Percentiles rank a stretch among this genome's conserved stretches.
Conservation (phyloP, 2,113 vertebrate species). For the Lophotis ruficrista region DNA sequence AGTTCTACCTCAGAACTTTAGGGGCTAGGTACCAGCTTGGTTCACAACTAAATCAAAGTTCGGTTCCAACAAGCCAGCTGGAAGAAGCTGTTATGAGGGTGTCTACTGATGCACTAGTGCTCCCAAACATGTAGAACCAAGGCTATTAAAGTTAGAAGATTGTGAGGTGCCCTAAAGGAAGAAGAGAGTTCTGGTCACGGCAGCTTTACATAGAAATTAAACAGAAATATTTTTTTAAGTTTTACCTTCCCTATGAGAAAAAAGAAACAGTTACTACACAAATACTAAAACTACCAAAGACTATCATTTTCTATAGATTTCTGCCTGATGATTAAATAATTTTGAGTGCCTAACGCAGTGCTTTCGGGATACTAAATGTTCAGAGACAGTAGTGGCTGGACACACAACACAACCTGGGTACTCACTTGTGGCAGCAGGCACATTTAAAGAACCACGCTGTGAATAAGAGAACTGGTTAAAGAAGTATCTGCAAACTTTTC, state of each 20-base stretch:
- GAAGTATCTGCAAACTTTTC: neutral
- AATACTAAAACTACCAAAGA: neutral
- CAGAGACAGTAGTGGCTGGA: accelerated
- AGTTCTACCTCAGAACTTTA: neutral
- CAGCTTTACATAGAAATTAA: neutral
- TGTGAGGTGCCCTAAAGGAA: neutral
- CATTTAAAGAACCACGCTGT: neutral
- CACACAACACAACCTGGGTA: neutral
- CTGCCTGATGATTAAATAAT: neutral
- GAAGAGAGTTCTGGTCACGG: neutral
- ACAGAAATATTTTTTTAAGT: neutral
- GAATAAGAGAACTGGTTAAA: neutral
- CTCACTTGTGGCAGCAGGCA: neutral
- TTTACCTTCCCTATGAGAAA: neutral
- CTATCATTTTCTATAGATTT: neutral
- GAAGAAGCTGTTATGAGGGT: neutral
- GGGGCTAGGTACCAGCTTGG: neutral
- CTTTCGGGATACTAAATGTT: neutral
- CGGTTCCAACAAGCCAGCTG: neutral
- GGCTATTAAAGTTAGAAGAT: neutral
- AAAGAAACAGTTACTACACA: neutral
- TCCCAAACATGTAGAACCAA: neutral
- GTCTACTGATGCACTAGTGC: neutral
- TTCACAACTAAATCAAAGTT: neutral
- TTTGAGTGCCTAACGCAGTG: neutral